Conservation (phyloP, 2,797 vertebrate species). For the Bufotes viridis region DNA sequence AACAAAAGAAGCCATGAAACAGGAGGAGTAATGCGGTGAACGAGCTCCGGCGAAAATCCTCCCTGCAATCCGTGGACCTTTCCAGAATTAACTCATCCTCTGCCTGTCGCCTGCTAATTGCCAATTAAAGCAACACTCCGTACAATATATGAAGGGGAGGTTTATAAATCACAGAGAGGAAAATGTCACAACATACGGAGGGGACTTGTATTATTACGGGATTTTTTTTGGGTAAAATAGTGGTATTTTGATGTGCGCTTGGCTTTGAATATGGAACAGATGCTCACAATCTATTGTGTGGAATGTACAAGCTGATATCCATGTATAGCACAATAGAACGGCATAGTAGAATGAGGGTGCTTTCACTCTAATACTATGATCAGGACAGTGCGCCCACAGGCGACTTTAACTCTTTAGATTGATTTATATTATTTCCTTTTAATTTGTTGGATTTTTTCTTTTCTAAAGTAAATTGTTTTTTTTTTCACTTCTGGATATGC, state of each 20-base stretch:
- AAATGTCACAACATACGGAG: slow-evolving; percentile 17
- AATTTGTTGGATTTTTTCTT: not conserved
- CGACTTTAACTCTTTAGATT: no score
- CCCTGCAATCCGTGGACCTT: slow-evolving; percentile 7
- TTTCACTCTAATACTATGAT: not conserved
- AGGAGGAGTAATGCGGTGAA: slow-evolving; percentile 33
- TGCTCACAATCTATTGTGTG: not conserved
- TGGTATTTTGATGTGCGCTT: not conserved
- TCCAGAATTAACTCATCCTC: slow-evolving; percentile 2
- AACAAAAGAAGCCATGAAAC: slow-evolving; percentile 42
- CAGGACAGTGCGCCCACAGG: not conserved
- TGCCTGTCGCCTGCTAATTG: slow-evolving; percentile 9
- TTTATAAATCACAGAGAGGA: not conserved
- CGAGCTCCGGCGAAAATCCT: slow-evolving; percentile 12
- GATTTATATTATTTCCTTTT: not conserved
- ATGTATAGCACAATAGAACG: not conserved
- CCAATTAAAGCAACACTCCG: slow-evolving; percentile 38
- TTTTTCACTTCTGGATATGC: not conserved
- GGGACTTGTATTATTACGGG: not conserved
- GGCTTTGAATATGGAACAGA: not conserved
- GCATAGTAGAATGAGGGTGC: not conserved
- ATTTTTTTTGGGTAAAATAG: not conserved
- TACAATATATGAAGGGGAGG: not conserved
- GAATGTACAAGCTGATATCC: not conserved
- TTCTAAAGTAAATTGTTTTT: not conserved